Evolutionary conservation across 2,797 vertebrate species (phyloP).

Genomic region (Capromys pilorides): DNA sequence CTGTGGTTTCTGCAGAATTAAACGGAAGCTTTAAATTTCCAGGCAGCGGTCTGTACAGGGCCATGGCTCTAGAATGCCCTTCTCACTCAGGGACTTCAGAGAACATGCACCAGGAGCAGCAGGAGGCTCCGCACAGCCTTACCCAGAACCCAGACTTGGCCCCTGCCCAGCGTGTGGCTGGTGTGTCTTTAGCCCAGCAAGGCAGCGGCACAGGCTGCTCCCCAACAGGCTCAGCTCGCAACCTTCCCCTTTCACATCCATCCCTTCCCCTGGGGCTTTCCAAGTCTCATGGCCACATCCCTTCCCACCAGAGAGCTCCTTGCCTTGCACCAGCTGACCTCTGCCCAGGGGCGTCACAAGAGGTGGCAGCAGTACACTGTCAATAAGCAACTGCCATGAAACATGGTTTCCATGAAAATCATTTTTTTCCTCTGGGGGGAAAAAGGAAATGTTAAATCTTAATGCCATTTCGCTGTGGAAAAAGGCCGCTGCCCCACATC

Average conservation of each 20-base stretch:
- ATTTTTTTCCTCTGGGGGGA: not conserved
- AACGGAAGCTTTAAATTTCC: not conserved
- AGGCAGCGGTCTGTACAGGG: not conserved
- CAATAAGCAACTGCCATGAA: slow-evolving; percentile 28
- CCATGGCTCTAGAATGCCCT: not conserved
- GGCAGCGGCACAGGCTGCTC: not conserved
- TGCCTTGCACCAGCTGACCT: not conserved
- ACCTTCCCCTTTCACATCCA: not conserved
- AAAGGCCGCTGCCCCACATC: not conserved
- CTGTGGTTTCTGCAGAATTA: not conserved
- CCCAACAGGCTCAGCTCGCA: not conserved
- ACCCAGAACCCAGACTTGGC: not conserved
- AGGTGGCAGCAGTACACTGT: not conserved
- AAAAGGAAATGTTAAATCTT: slow-evolving; percentile 18
- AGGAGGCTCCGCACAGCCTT: not conserved
- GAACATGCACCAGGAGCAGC: rapidly evolving
- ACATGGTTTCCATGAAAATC: slow-evolving; percentile 23
- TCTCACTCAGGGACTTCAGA: not conserved
- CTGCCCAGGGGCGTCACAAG: not conserved
- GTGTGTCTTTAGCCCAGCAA: not conserved
- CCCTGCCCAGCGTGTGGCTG: rapidly evolving
- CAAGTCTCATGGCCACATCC: not conserved
- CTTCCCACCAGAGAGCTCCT: not conserved
- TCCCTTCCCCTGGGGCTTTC: not conserved
- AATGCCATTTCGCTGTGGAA: not conserved